A percentile compares a stretch with the other conserved stretches of the same genome.
phyloP scores from a whole-genome alignment of 2,113 vertebrate species.

The Zosterops lateralis region DNA sequence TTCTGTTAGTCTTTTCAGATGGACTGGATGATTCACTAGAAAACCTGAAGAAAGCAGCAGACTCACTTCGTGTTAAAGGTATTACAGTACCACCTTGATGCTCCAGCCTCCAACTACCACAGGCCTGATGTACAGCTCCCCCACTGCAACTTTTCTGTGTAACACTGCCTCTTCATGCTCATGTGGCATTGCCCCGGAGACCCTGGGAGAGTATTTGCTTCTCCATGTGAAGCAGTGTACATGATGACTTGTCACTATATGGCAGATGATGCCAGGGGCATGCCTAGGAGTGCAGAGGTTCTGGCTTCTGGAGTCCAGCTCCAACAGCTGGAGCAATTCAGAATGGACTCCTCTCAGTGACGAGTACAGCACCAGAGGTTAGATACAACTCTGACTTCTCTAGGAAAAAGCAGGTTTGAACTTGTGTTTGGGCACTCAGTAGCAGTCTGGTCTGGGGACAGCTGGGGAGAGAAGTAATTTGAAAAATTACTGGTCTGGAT shows the following conservation, averaged over 20 bases:
- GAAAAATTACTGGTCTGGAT: background rate
- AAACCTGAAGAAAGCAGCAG: constrained; percentile 65
- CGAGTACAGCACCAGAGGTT: background rate
- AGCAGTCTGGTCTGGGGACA: background rate
- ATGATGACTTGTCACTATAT: background rate
- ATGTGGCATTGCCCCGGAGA: background rate
- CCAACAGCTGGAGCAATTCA: background rate
- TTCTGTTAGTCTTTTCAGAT: constrained; percentile 86
- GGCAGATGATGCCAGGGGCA: background rate
- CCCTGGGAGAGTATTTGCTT: background rate
- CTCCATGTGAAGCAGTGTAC: background rate
- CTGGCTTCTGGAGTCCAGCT: background rate
- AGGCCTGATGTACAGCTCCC: background rate
- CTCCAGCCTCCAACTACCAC: background rate
- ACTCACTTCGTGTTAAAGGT: constrained; percentile 74
- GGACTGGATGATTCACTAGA: constrained; percentile 79
- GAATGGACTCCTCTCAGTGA: background rate
- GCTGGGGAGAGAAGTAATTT: background rate
- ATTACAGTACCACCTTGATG: background rate
- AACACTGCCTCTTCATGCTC: background rate
- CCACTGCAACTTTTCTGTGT: background rate
- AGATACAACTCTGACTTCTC: background rate
- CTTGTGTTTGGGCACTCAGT: background rate
- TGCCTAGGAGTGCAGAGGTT: background rate
- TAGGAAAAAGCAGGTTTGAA: background rate